Base-by-base conservation (phyloP, 2,797 vertebrate species). In the Micrastur ruficollis region DNA sequence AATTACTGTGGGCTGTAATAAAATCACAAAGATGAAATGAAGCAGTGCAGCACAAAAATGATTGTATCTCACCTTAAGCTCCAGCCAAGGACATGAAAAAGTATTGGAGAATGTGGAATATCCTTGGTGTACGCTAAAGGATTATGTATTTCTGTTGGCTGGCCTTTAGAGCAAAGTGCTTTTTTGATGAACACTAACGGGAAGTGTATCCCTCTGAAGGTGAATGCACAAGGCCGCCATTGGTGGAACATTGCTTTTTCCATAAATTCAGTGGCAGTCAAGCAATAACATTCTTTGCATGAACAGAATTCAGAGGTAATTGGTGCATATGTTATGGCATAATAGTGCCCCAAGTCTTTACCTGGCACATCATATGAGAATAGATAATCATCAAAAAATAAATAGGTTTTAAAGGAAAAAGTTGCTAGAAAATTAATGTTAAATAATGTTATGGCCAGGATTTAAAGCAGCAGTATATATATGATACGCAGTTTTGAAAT, bases 241-340 rank as follows among this genome's bases (percentile, higher is more conserved):
- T 85, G 93, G 91, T 65, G 65, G 58, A 90, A 93, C 34, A 85
- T 75, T 91, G 73, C 91, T 79, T 97, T 97, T 95, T 89, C 94
- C 82, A 93, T 92, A 95, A 97, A 97, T 96, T 89, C 95, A 71
- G 92, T 85, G 94, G 95, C 59, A 95, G 89, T 25, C 83, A 93
- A 95, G 90, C 91, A 98, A 78, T 86, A 91, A 72, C 40, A 11
- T 27, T 78, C 76, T 84, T 95, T 95, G 81, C 90, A 93, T 89
- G 97, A 97, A 97, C 88, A 93, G 91, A 97, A 97, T 90, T 94
- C 85, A 96, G 95, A 97, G 25, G 65, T 95, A 97, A 97, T 89
- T 89, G 74, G 81, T 88, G 81, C 93, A 68, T 85, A 87, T 86
- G 96, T 84, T 91, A 96, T 23, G 79, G 90, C 14, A 52, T 72